Percentiles rank a stretch among this genome's conserved stretches.
phyloP scores from a whole-genome alignment of 2,888 invertebrate genomes.

The Drosophila rubida region DNA sequence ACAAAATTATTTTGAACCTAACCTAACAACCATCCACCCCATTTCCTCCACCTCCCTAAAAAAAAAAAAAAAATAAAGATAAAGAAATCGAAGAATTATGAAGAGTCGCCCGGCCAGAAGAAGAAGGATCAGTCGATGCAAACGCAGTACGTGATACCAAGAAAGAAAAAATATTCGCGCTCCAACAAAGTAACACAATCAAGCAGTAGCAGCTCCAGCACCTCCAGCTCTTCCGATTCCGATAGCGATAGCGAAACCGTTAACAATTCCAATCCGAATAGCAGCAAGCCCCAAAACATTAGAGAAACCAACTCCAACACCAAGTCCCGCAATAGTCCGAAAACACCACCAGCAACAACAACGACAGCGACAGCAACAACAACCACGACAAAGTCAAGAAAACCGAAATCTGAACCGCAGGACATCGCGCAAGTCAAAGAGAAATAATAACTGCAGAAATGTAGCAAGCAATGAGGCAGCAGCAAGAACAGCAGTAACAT shows the following conservation, averaged over 20 bases:
- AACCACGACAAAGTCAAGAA: too few species aligned
- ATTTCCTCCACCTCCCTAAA: neutral
- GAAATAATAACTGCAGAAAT: neutral
- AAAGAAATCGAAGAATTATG: neutral
- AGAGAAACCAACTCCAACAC: neutral
- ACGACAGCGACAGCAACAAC: too few species aligned
- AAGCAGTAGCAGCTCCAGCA: neutral
- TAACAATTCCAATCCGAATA: neutral
- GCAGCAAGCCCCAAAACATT: neutral
- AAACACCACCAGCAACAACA: too few species aligned
- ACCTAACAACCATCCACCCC: neutral
- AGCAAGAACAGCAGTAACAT: too few species aligned
- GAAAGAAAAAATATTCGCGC: neutral
- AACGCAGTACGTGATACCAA: neutral
- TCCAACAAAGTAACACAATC: neutral
- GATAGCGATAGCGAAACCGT: neutral
- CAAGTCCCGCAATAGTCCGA: too few species aligned
- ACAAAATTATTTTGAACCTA: slow-evolving; percentile 1
- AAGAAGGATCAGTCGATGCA: neutral
- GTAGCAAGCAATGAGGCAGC: neutral
- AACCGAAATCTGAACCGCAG: too few species aligned
- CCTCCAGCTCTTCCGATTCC: neutral
- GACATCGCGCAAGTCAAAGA: neutral
- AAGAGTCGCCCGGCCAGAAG: neutral
- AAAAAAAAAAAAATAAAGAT: neutral